Evolutionary conservation across 2,113 vertebrate genomes (phyloP).

Genomic region (Pseudorectes ferrugineus): DNA sequence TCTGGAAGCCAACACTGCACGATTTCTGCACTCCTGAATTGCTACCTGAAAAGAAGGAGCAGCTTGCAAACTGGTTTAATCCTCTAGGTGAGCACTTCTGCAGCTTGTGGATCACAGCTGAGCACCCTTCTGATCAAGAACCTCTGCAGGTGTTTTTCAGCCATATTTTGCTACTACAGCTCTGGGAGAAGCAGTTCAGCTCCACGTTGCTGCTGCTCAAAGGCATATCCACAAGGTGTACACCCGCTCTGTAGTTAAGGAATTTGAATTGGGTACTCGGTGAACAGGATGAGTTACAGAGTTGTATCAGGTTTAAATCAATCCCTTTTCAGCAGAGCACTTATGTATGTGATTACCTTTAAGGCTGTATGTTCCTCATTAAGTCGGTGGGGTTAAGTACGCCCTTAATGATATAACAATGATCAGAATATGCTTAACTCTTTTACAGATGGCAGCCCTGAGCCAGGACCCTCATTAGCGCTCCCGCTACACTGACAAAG

Average conservation of each 20-base stretch:
- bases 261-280: not conserved
- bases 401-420: not conserved
- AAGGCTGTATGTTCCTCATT: slow-evolving; percentile 29
- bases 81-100: not conserved
- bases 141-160: not conserved
- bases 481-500: not conserved
- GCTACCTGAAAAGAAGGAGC: not conserved
- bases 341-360: slow-evolving; percentile 19
- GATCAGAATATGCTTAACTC: not conserved
- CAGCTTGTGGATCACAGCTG: not conserved
- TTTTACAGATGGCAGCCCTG: not conserved
- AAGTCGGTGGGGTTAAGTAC: not conserved
- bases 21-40: not conserved
- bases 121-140: not conserved
- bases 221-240: not conserved
- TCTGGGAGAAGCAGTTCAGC: not conserved
- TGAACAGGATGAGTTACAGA: slow-evolving; percentile 2
- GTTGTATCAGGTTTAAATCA: slow-evolving; percentile 34
- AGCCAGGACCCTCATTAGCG: not conserved
- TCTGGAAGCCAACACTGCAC: not conserved
- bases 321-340: slow-evolving; percentile 2
- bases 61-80: not conserved
- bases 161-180: not conserved
- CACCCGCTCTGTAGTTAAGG: not conserved
- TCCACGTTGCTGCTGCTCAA: not conserved